These are phyloP conservation scores for Drosophila ficusphila DNA, from an alignment of 1,140 invertebrate species.

Conservation along the genomic window DNA sequence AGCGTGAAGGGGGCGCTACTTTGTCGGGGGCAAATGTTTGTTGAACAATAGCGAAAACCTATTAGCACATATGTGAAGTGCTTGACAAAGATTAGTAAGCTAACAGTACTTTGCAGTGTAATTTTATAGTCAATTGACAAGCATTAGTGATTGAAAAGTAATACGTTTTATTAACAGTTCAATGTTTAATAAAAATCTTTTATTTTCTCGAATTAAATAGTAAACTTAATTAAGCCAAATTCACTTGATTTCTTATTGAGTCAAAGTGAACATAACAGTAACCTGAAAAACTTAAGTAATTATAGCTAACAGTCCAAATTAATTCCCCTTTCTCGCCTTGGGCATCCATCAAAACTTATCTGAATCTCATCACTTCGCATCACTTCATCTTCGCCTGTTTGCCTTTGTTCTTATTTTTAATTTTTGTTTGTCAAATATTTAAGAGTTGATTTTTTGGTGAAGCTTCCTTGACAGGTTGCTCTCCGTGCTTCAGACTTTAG, in stretches of 20 bases:
- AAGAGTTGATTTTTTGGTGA: slow-evolving; percentile 37
- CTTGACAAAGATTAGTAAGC: background rate
- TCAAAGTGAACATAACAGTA: too few species aligned
- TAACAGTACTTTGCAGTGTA: background rate
- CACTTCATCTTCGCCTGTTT: slow-evolving; percentile 39
- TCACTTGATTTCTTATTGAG: too few species aligned
- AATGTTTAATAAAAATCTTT: too few species aligned
- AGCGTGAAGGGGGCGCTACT: slow-evolving; percentile 2
- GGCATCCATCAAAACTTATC: slow-evolving; percentile 8
- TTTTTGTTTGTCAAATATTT: slow-evolving; percentile 69
- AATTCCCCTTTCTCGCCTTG: slow-evolving; percentile 17
- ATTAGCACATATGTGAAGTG: slow-evolving; percentile 18
- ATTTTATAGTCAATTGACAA: background rate
- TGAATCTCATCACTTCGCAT: slow-evolving; percentile 14
- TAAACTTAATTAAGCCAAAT: too few species aligned
- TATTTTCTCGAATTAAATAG: too few species aligned
- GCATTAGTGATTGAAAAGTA: background rate
- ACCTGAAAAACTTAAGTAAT: too few species aligned
- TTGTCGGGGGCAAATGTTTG: slow-evolving; percentile 17
- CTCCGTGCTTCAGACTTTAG: slow-evolving; percentile 26
- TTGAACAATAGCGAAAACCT: slow-evolving; percentile 25
- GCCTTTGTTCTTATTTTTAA: slow-evolving; percentile 58
- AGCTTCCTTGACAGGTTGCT: slow-evolving; percentile 59
- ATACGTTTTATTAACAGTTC: too few species aligned
- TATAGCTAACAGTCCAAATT: background rate